phyloP scores from a whole-genome alignment of 2,113 vertebrate species.

The Naja naja region DNA sequence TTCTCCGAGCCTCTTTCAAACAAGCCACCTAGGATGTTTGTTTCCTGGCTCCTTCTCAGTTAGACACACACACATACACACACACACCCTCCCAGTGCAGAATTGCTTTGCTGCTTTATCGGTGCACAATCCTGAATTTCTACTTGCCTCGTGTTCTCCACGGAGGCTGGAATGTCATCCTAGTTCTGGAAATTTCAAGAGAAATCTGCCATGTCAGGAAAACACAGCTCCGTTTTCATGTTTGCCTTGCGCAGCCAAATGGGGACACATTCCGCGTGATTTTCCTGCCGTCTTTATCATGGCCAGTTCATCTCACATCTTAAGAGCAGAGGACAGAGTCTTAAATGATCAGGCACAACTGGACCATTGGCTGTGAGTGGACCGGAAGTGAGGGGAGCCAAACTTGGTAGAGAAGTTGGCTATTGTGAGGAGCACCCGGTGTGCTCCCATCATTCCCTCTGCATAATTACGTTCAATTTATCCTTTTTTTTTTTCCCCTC shows the following conservation, averaged over 20 bases:
- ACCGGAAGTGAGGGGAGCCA: not conserved
- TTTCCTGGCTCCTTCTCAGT: not conserved
- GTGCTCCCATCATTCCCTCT: not conserved
- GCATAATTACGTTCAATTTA: no score
- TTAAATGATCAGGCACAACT: rapidly evolving
- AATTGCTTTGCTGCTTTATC: not conserved
- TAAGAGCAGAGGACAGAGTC: not conserved
- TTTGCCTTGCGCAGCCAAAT: not conserved
- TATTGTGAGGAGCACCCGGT: not conserved
- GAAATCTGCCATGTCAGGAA: not conserved
- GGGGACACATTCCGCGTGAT: not conserved
- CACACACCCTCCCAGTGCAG: not conserved
- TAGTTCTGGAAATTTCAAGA: not conserved
- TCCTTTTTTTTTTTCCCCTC: not conserved
- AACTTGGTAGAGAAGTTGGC: not conserved
- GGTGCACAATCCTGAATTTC: not conserved
- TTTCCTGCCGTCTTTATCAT: not conserved
- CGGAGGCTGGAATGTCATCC: not conserved
- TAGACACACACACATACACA: not conserved
- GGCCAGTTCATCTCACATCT: not conserved
- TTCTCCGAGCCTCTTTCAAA: not conserved
- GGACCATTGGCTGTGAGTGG: rapidly evolving
- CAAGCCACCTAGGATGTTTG: not conserved
- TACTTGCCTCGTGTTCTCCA: not conserved
- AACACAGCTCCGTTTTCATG: not conserved